Percentiles rank a stretch among this genome's conserved stretches.
Evolutionary conservation across 2,797 vertebrate genomes (phyloP).

Genomic region (Buceros bicornis): DNA sequence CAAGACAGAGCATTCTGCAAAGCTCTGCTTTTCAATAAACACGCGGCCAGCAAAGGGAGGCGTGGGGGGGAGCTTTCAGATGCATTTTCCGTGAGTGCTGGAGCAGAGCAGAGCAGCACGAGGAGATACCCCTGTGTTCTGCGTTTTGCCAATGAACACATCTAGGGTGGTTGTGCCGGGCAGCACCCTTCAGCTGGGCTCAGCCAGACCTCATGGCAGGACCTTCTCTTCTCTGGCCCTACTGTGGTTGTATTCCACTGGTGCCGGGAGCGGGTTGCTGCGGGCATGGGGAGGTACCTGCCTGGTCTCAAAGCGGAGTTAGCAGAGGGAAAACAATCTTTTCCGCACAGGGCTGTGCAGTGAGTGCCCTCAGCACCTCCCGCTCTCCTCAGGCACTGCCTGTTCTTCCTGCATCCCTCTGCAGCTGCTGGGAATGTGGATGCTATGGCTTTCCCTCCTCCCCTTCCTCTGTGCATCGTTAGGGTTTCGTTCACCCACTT

Average conservation of each 20-base stretch:
- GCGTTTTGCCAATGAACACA: not conserved
- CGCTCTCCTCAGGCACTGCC: not conserved
- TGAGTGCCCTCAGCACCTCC: not conserved
- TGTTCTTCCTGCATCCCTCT: not conserved
- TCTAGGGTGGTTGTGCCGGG: not conserved
- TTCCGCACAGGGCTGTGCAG: accelerated
- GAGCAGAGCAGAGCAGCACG: not conserved
- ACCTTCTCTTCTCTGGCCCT: accelerated
- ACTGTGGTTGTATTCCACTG: not conserved
- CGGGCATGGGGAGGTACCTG: not conserved
- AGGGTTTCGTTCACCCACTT: not conserved
- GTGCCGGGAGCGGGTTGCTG: not conserved
- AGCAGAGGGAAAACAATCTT: not conserved
- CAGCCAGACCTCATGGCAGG: not conserved
- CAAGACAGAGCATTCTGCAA: not conserved
- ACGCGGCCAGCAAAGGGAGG: not conserved
- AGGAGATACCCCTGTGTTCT: not conserved
- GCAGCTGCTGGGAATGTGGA: not conserved
- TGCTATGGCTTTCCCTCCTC: not conserved
- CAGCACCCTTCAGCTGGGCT: not conserved
- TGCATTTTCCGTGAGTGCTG: not conserved
- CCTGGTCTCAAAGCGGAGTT: not conserved
- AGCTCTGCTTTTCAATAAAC: not conserved
- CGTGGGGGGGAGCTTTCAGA: not conserved
- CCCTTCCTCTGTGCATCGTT: not conserved